Percentiles rank a stretch among this genome's conserved stretches.
These are phyloP conservation scores for Gnatocerus cornutus DNA, from an alignment of 2,888 invertebrate species.

Conservation along the genomic window DNA sequence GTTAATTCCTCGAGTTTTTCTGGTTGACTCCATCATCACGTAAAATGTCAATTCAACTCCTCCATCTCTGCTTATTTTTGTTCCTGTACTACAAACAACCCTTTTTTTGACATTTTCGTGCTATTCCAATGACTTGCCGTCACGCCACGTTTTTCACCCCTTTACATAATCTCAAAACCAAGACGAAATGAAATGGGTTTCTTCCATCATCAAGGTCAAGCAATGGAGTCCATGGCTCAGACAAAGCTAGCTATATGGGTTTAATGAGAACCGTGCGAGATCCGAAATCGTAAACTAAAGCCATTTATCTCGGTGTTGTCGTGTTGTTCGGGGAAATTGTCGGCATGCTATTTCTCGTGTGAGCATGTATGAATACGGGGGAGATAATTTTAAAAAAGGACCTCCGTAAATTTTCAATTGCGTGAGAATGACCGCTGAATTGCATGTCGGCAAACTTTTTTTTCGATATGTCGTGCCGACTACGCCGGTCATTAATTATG, in stretches of 20 bases:
- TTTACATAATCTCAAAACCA: conserved; percentile 25
- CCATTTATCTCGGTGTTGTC: conserved; percentile 32
- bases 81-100: background rate
- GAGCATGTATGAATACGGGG: conserved; percentile 26
- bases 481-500: conserved; percentile 33
- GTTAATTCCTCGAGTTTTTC: background rate
- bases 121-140: conserved; percentile 15
- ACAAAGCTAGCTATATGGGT: conserved; percentile 20
- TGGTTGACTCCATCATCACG: background rate
- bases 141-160: conserved; percentile 34
- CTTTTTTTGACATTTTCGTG: conserved; percentile 8
- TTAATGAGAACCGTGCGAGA: conserved; percentile 33
- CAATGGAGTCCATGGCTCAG: background rate
- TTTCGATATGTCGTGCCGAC: conserved; percentile 15
- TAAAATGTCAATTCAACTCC: conserved; percentile 1
- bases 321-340: conserved; percentile 29
- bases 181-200: conserved; percentile 3
- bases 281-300: conserved; percentile 31
- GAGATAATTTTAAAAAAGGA: conserved; percentile 43
- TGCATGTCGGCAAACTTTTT: conserved; percentile 29
- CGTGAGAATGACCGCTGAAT: conserved; percentile 35
- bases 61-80: background rate
- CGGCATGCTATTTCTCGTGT: conserved; percentile 39
- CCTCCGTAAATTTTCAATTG: conserved; percentile 44
- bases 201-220: conserved; percentile 15